Base-by-base conservation (phyloP, 1,140 invertebrate genomes). In the Drosophila neocordata region DNA sequence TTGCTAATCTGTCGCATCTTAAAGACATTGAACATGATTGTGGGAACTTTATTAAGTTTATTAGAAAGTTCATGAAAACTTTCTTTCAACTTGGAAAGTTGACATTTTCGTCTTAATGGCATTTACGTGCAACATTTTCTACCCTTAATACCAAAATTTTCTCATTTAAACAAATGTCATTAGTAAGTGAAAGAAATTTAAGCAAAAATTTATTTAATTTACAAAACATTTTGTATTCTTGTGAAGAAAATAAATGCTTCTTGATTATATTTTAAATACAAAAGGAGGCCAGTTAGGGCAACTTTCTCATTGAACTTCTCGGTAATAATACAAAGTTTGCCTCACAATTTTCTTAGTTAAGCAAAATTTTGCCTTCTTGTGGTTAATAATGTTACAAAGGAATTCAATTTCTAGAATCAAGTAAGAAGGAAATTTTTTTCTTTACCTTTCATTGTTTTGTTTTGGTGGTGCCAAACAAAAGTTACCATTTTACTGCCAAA, bases 401-500 rank as follows among this genome's bases (percentile, higher is more conserved):
- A 24, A 24, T 24, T 24, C 22, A 24, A 24, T 24, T 24, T 24
- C 22, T 24, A 24, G 0, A 24, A 24, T 24, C n/a, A n/a, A n/a
- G 22, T 24, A 4, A 24, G 22, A 24, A 24, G 4, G n/a, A n/a
- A n/a, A n/a, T n/a, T n/a, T n/a, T 24, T 24, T 24, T 24, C 22
- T 38, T 37, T 55, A 64, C 71, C 66, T 62, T 53, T n/a, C 18
- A 20, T 53, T 74, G 18, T 56, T 74, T 74, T 41, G 51, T 24
- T 1, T 24, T 24, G 22, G 22, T 4, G 22, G 4, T 24, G 22
- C 2, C 22, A 24, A 24, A 24, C 22, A 24, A 24, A 24, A 24
- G 22, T 68, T 75, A 59, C 53, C 73, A 69, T 69, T 75, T 75
- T 74, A 64, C 53, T 69, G 71, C 65, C 71, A 59, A 75, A 76